Evolutionary conservation across 53 echinoderm and acorn worm species (phyloP), one percentile per base, ranked within the genome.

Genomic region (Actinopyga echinites): DNA sequence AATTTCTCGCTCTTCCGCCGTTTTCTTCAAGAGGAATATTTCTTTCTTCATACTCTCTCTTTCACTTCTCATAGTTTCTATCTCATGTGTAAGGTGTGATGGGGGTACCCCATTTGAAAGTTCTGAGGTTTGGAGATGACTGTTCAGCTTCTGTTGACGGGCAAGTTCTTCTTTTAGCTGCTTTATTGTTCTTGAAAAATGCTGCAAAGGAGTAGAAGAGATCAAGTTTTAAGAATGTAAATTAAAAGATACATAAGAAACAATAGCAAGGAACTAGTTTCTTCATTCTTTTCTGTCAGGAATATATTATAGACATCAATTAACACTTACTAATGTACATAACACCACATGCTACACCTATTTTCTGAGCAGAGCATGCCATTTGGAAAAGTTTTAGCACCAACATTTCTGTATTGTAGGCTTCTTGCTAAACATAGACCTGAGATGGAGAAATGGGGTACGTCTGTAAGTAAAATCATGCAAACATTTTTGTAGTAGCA

Each of bases 1-100:
- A 32, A 97, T 90, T 79, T 97, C 94, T 90, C 92, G 90, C 84
- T 97, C 97, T 58, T 97, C 97, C 45, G 95, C 86, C 12, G 97
- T 97, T 80, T 95, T 94, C 30, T 94, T 87, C 79, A 97, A 83
- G 42, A 97, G 97, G 83, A 97, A 97, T 32, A 90, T 81, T 65
- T 97, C 97, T 56, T 92, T 90, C 56, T 88, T 57, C 75, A 85
- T 85, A 37, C 95, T 83, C 25, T 97, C 97, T 57, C 88, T 86
- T 52, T 97, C 97, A 38, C 75, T 26, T 38, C 90, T 79, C 65
- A 97, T 84, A n/a, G 65, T 45, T 15, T 92, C 86, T 60, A 86
- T 59, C 85, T 97, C 94, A 34, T 89, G 92, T 13, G 79, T 83
- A 37, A 80, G 87, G 79, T 89, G 89, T 4, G 57, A 52, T n/a